A percentile compares a stretch with the other conserved stretches of the same genome.
Conservation (phyloP, 92 coral and sea anemone genomes). For the Bergia puertoricense region DNA sequence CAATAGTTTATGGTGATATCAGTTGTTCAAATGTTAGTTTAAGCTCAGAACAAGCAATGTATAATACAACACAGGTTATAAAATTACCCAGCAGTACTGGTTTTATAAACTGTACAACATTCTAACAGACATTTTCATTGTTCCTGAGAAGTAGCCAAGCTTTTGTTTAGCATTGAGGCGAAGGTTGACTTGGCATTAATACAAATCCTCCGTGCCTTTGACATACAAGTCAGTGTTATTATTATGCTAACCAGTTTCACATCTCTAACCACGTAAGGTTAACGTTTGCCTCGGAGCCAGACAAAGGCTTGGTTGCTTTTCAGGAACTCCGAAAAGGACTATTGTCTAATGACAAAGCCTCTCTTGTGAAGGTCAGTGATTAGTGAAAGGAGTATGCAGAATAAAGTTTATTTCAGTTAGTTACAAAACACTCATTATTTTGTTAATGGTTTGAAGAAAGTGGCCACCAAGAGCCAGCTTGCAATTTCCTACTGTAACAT, state of each 20-base stretch:
- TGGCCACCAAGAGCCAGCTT: slow-evolving; percentile 45
- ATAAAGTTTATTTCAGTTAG: not conserved
- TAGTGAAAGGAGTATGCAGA: slow-evolving; percentile 2
- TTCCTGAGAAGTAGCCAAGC: no score
- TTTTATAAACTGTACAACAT: not conserved
- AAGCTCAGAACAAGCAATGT: not conserved
- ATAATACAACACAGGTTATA: not conserved
- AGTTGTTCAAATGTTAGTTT: slow-evolving; percentile 15
- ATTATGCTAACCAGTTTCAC: no score
- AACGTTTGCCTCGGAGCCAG: no score
- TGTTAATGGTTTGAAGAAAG: slow-evolving; percentile 11
- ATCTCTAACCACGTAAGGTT: no score
- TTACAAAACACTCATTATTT: not conserved
- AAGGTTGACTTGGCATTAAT: no score
- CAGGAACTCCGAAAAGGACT: not conserved
- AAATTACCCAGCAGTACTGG: not conserved
- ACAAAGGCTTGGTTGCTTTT: no score
- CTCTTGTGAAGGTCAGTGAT: slow-evolving; percentile 5
- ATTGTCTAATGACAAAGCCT: not conserved
- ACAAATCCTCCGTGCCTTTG: no score
- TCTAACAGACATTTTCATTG: no score
- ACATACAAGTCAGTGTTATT: no score
- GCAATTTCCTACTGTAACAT: slow-evolving; percentile 18
- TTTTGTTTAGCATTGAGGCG: no score
- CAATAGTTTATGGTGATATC: not conserved